A percentile compares a stretch with the other conserved stretches of the same genome.
phyloP scores from a whole-genome alignment of 2,797 vertebrate genomes.

The Enteromius fasciolatus region DNA sequence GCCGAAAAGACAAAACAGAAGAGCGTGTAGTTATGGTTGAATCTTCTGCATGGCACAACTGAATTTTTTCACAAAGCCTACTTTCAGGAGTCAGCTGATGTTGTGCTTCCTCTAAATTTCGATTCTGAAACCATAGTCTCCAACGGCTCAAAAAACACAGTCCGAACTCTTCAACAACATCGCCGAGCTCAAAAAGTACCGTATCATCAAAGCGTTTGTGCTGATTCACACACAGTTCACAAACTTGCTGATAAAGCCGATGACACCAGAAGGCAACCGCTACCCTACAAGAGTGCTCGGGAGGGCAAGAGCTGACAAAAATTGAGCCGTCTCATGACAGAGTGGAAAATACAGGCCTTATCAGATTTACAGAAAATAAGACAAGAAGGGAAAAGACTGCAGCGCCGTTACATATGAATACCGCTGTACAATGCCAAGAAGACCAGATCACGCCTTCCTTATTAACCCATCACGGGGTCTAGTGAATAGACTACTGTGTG shows the following conservation, averaged over 20 bases:
- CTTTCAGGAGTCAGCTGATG: slow-evolving; percentile 20
- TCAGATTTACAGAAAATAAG: slow-evolving; percentile 71
- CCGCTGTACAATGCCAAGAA: slow-evolving; percentile 68
- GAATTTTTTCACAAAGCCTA: slow-evolving; percentile 2
- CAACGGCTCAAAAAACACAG: background rate
- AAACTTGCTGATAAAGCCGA: slow-evolving; percentile 58
- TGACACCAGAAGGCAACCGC: slow-evolving; percentile 49
- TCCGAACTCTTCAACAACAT: background rate
- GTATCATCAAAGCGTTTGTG: slow-evolving; percentile 26
- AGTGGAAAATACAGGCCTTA: slow-evolving; percentile 45
- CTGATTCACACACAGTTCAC: slow-evolving; percentile 30
- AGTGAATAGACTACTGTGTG: slow-evolving; percentile 61
- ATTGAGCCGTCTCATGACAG: slow-evolving; percentile 40
- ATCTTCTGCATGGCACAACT: background rate
- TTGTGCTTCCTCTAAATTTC: background rate
- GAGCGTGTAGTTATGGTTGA: background rate
- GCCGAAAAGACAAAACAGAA: slow-evolving; percentile 12
- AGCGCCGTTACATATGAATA: slow-evolving; percentile 63
- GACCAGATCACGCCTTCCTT: slow-evolving; percentile 76
- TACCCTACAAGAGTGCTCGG: slow-evolving; percentile 22
- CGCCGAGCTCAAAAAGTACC: background rate
- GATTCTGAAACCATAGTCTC: background rate
- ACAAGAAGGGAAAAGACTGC: slow-evolving; percentile 69
- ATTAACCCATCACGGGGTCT: slow-evolving; percentile 78
- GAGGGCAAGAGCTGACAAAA: slow-evolving; percentile 57